A percentile compares a stretch with the other conserved stretches of the same genome.
These are phyloP conservation scores for Montipora sp. DNA, from an alignment of 64 coral and sea anemone genomes.

Conservation along the genomic window DNA sequence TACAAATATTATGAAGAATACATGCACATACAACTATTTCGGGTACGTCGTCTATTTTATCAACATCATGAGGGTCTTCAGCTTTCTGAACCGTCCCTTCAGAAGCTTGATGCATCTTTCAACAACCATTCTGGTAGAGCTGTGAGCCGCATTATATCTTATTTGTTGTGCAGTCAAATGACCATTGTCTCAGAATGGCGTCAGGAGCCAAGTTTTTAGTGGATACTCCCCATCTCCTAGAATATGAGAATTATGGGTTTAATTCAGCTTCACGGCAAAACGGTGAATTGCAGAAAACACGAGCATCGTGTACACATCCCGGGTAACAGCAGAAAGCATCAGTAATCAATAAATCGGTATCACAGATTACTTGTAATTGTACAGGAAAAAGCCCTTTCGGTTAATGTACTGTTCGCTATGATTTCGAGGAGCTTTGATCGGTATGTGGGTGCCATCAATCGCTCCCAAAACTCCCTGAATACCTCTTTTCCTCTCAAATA, in stretches of 20 bases:
- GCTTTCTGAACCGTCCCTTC: conserved; percentile 28
- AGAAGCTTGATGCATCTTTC: conserved; percentile 37
- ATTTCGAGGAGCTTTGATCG: conserved; percentile 8
- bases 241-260: conserved; percentile 61
- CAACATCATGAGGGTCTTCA: conserved; percentile 16
- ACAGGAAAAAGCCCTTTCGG: conserved; percentile 37
- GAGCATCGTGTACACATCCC: conserved; percentile 42
- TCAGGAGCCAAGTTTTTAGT: conserved; percentile 46
- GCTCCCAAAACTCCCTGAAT: conserved; percentile 36
- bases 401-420: conserved; percentile 26
- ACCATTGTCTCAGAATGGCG: conserved; percentile 13
- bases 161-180: conserved; percentile 13
- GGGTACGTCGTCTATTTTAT: conserved; percentile 4
- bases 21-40: background rate
- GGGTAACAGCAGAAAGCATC: conserved; percentile 59
- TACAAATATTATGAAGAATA: conserved; percentile 11
- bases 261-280: conserved; percentile 48
- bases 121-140: conserved; percentile 39
- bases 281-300: conserved; percentile 44
- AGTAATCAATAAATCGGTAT: conserved; percentile 43
- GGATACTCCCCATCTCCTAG: conserved; percentile 44
- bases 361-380: conserved; percentile 26
- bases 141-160: conserved; percentile 9
- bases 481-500: conserved; percentile 39
- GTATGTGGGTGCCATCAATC: conserved; percentile 45